Evolutionary conservation across 2,888 invertebrate species (phyloP).

Genomic region (Eristalis tenax): DNA sequence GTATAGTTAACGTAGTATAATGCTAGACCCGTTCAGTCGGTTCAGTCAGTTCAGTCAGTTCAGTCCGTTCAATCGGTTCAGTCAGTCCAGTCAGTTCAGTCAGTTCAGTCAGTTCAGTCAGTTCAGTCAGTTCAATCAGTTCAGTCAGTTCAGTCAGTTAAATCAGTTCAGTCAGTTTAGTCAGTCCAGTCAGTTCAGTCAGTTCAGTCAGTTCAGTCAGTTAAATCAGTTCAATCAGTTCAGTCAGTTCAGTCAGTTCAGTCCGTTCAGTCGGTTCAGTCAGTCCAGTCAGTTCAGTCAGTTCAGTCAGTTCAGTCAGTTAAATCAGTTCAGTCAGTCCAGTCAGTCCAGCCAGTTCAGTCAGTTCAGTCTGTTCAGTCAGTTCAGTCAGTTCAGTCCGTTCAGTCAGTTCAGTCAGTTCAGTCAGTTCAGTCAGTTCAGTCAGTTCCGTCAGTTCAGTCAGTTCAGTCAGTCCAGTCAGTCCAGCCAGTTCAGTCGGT

Average conservation of each 20-base stretch:
- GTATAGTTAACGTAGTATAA: too few relatives aligned
- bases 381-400: not conserved
- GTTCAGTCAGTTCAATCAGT: not conserved
- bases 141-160: not conserved
- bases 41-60: too few relatives aligned
- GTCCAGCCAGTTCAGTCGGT: not conserved
- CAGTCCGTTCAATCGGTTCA: too few relatives aligned
- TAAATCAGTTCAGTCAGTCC: not conserved
- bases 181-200: not conserved
- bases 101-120: too few relatives aligned
- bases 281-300: not conserved
- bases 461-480: not conserved
- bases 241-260: not conserved
- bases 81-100: too few relatives aligned
- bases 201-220: not conserved
- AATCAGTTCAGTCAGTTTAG: not conserved
- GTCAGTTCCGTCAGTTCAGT: not conserved
- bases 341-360: not conserved
- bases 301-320: not conserved
- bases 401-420: not conserved
- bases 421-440: not conserved
- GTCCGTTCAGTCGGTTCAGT: not conserved
- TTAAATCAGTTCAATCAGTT: not conserved
- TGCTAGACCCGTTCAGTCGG: too few relatives aligned
- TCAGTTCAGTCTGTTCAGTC: not conserved